phyloP scores from a whole-genome alignment of 2,113 vertebrate genomes.

The Emberiza fucata region DNA sequence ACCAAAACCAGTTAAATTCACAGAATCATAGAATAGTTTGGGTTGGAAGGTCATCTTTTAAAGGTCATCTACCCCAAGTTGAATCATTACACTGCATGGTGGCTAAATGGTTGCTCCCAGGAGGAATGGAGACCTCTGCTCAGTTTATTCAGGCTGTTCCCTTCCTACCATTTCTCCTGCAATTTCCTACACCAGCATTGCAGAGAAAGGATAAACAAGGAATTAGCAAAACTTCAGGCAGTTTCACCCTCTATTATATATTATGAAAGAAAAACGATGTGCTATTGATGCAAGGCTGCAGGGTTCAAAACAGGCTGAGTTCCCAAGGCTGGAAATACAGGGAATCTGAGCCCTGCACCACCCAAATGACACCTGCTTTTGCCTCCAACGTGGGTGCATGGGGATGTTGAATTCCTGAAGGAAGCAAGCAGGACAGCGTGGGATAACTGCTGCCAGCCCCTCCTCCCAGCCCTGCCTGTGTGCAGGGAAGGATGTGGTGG shows the following conservation, averaged over 20 bases:
- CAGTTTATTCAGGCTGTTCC: background rate
- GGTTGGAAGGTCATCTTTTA: background rate
- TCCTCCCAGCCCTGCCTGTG: background rate
- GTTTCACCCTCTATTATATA: background rate
- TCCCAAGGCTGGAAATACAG: constrained; percentile 2
- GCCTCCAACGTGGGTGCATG: background rate
- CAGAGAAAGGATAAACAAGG: background rate
- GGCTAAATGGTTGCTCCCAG: background rate
- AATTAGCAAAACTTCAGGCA: background rate
- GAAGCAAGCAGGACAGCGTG: background rate
- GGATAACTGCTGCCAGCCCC: background rate
- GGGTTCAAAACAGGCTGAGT: background rate
- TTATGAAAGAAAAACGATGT: background rate
- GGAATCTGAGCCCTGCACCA: background rate
- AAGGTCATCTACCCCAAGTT: background rate
- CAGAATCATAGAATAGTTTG: background rate
- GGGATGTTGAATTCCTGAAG: background rate
- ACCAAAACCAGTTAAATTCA: background rate
- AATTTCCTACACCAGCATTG: background rate
- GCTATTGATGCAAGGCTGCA: background rate
- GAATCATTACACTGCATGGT: background rate
- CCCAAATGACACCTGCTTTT: background rate
- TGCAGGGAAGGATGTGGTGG: constrained; percentile 25
- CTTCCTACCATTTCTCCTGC: background rate
- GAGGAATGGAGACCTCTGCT: background rate